Conservation (phyloP, 2,797 vertebrate species). For the Kryptopterus vitreolus region DNA sequence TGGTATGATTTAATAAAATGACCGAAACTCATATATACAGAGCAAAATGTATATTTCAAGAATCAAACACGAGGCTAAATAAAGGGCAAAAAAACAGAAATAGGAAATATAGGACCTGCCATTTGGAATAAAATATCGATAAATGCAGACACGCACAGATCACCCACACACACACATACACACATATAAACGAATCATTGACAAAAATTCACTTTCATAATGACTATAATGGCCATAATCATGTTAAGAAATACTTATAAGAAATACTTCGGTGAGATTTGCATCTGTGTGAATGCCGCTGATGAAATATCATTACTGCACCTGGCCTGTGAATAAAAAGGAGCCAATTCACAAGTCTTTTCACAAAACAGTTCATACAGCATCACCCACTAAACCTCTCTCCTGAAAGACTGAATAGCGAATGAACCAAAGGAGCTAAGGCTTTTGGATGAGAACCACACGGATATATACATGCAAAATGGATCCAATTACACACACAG, state of each 20-base stretch:
- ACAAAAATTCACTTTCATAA: slow-evolving; percentile 9
- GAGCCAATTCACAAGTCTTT: slow-evolving; percentile 5
- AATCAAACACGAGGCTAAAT: background rate
- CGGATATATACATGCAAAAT: slow-evolving; percentile 6
- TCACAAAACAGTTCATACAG: slow-evolving; percentile 16
- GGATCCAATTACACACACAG: background rate
- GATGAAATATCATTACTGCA: slow-evolving; percentile 16
- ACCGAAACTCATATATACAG: background rate
- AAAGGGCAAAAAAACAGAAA: background rate
- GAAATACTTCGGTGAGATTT: slow-evolving; percentile 7
- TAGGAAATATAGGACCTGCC: background rate
- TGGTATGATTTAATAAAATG: too few species aligned
- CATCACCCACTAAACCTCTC: slow-evolving; percentile 11
- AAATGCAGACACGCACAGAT: too few species aligned
- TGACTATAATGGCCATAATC: slow-evolving; percentile 15
- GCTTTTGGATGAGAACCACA: slow-evolving; percentile 11
- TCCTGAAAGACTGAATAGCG: slow-evolving; percentile 10
- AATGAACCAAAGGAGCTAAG: slow-evolving; percentile 14
- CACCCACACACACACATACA: background rate
- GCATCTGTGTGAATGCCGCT: slow-evolving; percentile 17
- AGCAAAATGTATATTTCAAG: background rate
- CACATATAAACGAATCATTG: background rate
- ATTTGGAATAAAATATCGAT: background rate
- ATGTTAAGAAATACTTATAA: slow-evolving; percentile 22
- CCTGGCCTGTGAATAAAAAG: slow-evolving; percentile 26